phyloP scores from a whole-genome alignment of 2,113 vertebrate species.

The Poeciliopsis occidentalis region DNA sequence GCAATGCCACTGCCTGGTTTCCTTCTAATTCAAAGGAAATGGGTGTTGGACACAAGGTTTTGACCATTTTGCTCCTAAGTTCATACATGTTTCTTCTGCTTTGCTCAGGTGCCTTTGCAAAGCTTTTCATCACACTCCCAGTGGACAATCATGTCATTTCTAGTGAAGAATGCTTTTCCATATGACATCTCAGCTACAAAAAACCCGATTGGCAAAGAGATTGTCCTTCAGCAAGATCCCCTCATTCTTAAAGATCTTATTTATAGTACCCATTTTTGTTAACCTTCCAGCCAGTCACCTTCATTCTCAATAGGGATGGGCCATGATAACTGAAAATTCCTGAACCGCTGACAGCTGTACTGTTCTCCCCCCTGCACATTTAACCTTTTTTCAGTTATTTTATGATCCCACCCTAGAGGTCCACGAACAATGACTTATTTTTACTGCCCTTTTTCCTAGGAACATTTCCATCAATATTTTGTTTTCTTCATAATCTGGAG shows the following conservation, averaged over 20 bases:
- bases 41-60: not conserved
- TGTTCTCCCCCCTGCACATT: too few species aligned
- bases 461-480: too few species aligned
- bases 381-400: too few species aligned
- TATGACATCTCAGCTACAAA: not conserved
- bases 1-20: not conserved
- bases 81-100: not conserved
- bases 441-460: too few species aligned
- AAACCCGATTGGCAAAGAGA: not conserved
- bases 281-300: not conserved
- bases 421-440: too few species aligned
- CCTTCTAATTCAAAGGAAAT: not conserved
- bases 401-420: too few species aligned
- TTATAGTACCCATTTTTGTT: not conserved
- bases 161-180: not conserved
- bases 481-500: too few species aligned
- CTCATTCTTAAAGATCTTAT: not conserved
- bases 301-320: not conserved
- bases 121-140: not conserved
- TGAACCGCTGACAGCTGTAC: too few species aligned
- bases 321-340: too few species aligned
- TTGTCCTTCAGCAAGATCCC: not conserved
- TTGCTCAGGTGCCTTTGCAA: not conserved
- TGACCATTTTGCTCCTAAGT: not conserved
- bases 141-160: not conserved